Conservation (phyloP, 2,888 invertebrate species). For the Chydorus sphaericus region DNA sequence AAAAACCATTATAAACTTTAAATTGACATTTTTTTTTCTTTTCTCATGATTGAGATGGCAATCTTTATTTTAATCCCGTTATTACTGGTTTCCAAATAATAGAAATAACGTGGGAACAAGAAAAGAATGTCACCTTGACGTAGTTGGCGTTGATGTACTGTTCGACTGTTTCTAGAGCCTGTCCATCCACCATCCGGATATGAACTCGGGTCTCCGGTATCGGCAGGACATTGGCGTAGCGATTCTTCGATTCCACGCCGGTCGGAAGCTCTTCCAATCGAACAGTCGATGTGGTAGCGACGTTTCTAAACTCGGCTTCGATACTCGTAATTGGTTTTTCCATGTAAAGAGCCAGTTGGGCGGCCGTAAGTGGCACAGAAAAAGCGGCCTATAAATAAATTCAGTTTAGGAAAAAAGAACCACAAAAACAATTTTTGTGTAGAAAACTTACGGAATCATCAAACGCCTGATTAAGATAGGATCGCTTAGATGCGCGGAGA, state of each 20-base stretch:
- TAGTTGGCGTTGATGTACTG: slow-evolving; percentile 83
- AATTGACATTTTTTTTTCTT: too few species aligned
- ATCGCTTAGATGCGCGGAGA: slow-evolving; percentile 61
- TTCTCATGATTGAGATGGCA: too few species aligned
- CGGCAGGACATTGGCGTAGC: slow-evolving; percentile 90
- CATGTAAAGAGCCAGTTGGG: slow-evolving; percentile 53
- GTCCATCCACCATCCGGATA: slow-evolving; percentile 50
- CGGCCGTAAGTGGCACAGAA: slow-evolving; percentile 60
- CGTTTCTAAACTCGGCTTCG: slow-evolving; percentile 63
- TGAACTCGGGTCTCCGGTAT: slow-evolving; percentile 77
- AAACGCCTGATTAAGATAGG: slow-evolving; percentile 80
- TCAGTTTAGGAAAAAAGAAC: slow-evolving; percentile 4
- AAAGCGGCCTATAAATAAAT: slow-evolving; percentile 38
- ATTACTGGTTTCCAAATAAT: too few species aligned
- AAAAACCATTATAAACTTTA: too few species aligned
- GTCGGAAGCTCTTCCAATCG: slow-evolving; percentile 62
- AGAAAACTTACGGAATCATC: slow-evolving; percentile 50
- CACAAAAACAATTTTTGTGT: slow-evolving; percentile 15
- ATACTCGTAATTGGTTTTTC: slow-evolving; percentile 36
- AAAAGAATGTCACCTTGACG: slow-evolving; percentile 52
- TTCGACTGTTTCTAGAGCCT: slow-evolving; percentile 40
- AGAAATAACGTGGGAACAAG: too few species aligned
- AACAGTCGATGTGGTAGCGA: slow-evolving; percentile 53
- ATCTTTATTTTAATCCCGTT: too few species aligned
- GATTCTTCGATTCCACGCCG: slow-evolving; percentile 79